A percentile compares a stretch with the other conserved stretches of the same genome.
Conservation (phyloP, 2,113 vertebrate species). For the Opisthocomus hoazin region DNA sequence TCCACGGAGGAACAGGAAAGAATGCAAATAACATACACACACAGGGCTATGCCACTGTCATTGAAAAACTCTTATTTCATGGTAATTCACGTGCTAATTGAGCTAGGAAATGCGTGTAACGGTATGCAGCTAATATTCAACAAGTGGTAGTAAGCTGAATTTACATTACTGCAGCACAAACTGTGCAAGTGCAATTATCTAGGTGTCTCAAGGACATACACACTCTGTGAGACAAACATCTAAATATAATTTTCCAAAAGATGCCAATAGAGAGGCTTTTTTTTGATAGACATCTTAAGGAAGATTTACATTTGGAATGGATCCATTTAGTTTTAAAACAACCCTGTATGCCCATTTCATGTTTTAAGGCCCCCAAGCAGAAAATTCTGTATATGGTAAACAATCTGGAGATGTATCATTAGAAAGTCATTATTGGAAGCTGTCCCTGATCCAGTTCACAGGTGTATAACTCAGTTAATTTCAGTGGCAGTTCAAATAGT, state of each 20-base stretch:
- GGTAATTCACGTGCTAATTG: constrained; percentile 40
- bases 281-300: not conserved
- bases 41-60: not conserved
- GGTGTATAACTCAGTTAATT: constrained; percentile 12
- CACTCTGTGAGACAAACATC: not conserved
- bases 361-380: not conserved
- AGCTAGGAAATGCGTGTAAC: not conserved
- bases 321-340: not conserved
- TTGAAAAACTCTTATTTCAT: constrained; percentile 35
- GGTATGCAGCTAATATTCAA: constrained; percentile 11
- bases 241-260: not conserved
- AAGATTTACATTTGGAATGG: constrained; percentile 2
- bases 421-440: constrained; percentile 7
- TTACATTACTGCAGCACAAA: not conserved
- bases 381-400: not conserved
- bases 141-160: not conserved
- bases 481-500: not conserved
- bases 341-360: not conserved
- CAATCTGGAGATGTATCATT: not conserved
- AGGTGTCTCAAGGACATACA: not conserved
- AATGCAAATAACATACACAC: not conserved
- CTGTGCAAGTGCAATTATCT: not conserved
- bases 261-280: not conserved
- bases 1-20: not conserved
- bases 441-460: not conserved